Evolutionary conservation across 53 echinoderm and acorn worm species (phyloP), one percentile per base, ranked within the genome.

Genomic region (Luidia sarsii): DNA sequence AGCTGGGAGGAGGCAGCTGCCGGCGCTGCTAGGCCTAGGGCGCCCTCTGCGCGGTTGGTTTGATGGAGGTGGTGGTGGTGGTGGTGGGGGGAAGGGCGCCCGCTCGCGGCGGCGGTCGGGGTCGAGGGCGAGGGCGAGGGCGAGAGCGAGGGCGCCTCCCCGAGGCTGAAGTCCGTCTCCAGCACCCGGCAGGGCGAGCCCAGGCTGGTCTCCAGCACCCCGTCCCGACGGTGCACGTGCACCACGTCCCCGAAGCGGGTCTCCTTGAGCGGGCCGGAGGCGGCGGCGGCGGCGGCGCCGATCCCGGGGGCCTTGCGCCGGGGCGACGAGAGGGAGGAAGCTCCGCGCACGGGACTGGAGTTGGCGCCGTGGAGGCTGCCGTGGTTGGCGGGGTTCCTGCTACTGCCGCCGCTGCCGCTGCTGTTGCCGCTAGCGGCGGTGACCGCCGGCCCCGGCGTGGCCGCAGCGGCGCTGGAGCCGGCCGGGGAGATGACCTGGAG

Each of bases 151-250:
- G 72, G 55, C 54, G 56, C 55, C n/a, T n/a, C n/a, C 55, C 72
- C 72, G 61, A 59, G 18, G 32, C 62, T 77, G 27, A 77, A 46
- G 45, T 43, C 61, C 19, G 59, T 77, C 77, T 68, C 57, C 24
- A 85, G 62, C 36, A 84, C 45, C 65, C 95, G 89, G n/a, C n/a
- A n/a, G n/a, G n/a, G n/a, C 33, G 88, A 85, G 53, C 95, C 95
- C 8, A 95, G 79, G 73, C 95, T 95, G 19, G 95, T 95, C 62
- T 95, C 95, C 23, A 95, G 70, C 2, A 95, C 85, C 29, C 95
- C 95, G 80, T 95, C 95, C 34, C 89, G 85, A 55, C 95, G 61
- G 49, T 92, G 95, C 10, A 95, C 95, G 63, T 95, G 92, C 48
- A 95, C 87, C 38, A 95, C 92, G 73, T 95, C 95, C 69, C 91